Evolutionary conservation across 2,888 invertebrate genomes (phyloP), one percentile per base, ranked within the genome.

Genomic region (Apotomis turbidana): DNA sequence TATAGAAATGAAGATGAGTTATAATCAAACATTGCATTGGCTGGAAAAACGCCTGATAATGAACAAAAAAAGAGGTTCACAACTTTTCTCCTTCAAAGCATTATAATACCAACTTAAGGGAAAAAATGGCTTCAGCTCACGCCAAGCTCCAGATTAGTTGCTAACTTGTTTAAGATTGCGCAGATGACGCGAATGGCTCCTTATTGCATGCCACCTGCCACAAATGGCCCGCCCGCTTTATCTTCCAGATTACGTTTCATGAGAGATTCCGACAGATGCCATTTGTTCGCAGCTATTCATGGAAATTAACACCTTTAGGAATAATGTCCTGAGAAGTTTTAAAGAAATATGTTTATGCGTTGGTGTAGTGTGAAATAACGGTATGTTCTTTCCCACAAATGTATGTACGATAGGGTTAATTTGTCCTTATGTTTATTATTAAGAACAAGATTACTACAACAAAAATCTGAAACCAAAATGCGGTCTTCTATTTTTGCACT

Each of bases 91-190:
- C 49, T 49, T 49, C n/a, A 8, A 44, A 44, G 15, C 44, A 64
- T 64, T 27, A 64, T 55, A 64, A 46, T 49, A 60, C 59, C 46
- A 71, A 66, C 13, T 66, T 70, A 54, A 55, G 15, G 46, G 51
- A 70, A 62, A 63, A 58, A 58, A 67, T 60, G 60, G 8, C 46
- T 12, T 12, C 44, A 70, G 58, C 36, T 44, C 57, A 15, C 54
- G 13, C 64, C 38, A 13, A 60, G 54, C 71, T 55, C 36, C 51
- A 67, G 64, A 70, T 74, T 67, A 74, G 70, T 51, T 70, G 70
- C 64, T 74, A 74, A 71, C 60, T 73, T 70, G 70, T 68, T 71
- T 74, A 68, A 74, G 71, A 74, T 74, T 67, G 71, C 58, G 52
- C 68, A 68, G 68, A 68, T 74, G 73, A 58, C 66, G 59, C 57